phyloP scores from a whole-genome alignment of 2,888 invertebrate species.

The Ditula angustiorana region DNA sequence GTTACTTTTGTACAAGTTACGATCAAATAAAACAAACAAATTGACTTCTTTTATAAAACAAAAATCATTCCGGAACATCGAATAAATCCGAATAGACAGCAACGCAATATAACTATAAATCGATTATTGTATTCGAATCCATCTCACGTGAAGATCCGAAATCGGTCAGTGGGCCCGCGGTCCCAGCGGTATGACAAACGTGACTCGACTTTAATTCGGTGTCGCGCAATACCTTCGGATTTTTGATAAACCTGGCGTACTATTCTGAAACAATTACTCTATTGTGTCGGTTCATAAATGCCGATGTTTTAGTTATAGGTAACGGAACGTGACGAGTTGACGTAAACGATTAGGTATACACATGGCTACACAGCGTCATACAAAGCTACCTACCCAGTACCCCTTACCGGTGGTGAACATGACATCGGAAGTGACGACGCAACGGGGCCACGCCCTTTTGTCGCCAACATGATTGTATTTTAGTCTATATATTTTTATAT shows the following conservation, averaged over 20 bases:
- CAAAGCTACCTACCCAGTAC: no score
- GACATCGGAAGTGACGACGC: no score
- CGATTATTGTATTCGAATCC: conserved; percentile 75
- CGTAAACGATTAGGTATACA: no score
- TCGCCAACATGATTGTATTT: no score
- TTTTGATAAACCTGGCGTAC: conserved; percentile 27
- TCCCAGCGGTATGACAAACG: conserved; percentile 64
- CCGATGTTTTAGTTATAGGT: no score
- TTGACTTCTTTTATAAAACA: background rate
- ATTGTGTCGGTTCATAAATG: no score
- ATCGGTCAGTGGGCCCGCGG: conserved; percentile 67
- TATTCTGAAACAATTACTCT: conserved; percentile 30
- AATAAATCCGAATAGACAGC: conserved; percentile 14
- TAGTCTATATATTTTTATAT: no score
- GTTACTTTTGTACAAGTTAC: background rate
- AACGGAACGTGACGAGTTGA: no score
- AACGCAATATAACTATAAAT: conserved; percentile 55
- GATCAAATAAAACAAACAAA: background rate
- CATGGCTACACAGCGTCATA: no score
- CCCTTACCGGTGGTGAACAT: no score
- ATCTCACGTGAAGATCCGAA: conserved; percentile 69
- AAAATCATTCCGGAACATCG: conserved; percentile 6
- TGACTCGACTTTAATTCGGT: conserved; percentile 64
- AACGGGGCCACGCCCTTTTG: no score
- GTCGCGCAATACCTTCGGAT: conserved; percentile 33